These are phyloP conservation scores for Meles meles DNA, from an alignment of 2,113 vertebrate species.

Conservation along the genomic window DNA sequence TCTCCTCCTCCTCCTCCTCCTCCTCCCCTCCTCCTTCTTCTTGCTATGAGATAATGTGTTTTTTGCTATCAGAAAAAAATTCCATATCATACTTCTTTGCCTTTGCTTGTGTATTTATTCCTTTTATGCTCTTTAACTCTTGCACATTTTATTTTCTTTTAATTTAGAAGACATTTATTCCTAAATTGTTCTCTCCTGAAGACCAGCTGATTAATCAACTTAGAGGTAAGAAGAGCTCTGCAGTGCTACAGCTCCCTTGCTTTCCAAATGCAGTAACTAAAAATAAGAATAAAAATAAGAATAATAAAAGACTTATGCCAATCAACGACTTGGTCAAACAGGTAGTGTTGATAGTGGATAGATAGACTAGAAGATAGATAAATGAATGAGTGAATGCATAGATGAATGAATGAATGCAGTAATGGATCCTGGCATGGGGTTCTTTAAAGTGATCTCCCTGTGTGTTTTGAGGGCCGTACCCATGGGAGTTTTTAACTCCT, in stretches of 20 bases:
- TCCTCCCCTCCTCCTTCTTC: neutral
- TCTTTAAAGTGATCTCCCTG: neutral
- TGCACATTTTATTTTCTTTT: neutral
- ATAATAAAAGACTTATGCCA: too few relatives aligned
- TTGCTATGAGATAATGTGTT: neutral
- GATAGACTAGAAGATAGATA: too few relatives aligned
- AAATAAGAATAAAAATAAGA: too few relatives aligned
- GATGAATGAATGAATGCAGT: too few relatives aligned
- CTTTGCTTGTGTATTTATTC: neutral
- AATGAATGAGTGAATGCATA: too few relatives aligned
- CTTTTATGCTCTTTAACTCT: neutral
- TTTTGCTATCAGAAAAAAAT: neutral
- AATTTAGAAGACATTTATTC: neutral
- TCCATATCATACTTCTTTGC: neutral
- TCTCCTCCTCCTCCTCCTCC: neutral
- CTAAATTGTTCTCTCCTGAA: neutral
- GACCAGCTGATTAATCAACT: neutral
- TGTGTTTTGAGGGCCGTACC: neutral
- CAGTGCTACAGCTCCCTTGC: neutral
- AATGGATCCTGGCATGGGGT: neutral
- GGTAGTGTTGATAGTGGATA: too few relatives aligned
- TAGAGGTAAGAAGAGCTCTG: neutral
- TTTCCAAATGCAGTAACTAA: neutral
- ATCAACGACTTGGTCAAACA: too few relatives aligned
- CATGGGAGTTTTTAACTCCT: neutral